Evolutionary conservation across 2,888 invertebrate genomes (phyloP).

Genomic region (Isoperla grammatica): DNA sequence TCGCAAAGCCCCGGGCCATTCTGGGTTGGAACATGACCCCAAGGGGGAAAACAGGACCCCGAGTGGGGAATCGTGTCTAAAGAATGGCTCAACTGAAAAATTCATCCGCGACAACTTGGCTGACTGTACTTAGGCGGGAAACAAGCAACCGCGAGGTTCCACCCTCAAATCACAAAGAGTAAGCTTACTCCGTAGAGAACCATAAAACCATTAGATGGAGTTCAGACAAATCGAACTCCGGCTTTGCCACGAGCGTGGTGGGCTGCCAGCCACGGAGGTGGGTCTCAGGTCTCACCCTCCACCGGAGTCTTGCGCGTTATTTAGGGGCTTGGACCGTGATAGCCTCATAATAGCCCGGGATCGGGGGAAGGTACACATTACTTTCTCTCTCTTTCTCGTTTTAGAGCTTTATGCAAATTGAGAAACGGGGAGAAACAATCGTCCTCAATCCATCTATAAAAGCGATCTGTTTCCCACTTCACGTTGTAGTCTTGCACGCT

Average conservation of each 20-base stretch:
- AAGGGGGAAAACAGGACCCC: background rate
- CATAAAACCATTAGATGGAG: constrained; percentile 17
- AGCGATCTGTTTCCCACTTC: too few species aligned
- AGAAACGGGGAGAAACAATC: too few species aligned
- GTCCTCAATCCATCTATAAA: too few species aligned
- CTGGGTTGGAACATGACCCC: too few species aligned
- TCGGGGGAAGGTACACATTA: background rate
- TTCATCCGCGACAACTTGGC: constrained; percentile 17
- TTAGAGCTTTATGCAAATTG: constrained; percentile 1
- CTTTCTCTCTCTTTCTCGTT: background rate
- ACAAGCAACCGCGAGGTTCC: constrained; percentile 12
- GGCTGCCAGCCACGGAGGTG: too few species aligned
- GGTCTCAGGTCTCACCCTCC: too few species aligned
- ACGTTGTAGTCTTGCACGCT: too few species aligned
- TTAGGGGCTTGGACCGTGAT: background rate
- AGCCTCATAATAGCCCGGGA: background rate
- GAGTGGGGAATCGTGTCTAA: constrained; percentile 17
- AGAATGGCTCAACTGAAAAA: constrained; percentile 16
- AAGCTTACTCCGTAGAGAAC: constrained; percentile 6
- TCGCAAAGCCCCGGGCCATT: too few species aligned
- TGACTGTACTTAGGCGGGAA: constrained; percentile 8
- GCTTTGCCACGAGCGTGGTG: background rate
- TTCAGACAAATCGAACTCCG: constrained; percentile 15
- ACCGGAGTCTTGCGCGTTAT: background rate
- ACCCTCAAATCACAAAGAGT: background rate